phyloP scores from a whole-genome alignment of 2,797 vertebrate genomes.

The Siniperca obscura region DNA sequence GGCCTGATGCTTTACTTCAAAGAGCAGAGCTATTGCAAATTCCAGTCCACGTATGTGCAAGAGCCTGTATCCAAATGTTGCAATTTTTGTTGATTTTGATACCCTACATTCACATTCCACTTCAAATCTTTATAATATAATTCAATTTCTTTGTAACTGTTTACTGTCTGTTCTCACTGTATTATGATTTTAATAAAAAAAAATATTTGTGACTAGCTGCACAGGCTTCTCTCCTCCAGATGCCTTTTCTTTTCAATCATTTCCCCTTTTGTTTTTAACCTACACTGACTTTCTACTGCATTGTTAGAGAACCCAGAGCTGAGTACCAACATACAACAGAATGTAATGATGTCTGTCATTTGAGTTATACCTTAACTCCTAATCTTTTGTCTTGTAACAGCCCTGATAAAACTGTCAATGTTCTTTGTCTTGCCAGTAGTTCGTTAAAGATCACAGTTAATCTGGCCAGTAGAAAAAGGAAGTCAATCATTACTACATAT shows the following conservation, averaged over 20 bases:
- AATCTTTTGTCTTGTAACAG: constrained; percentile 16
- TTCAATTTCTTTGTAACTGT: too few relatives aligned
- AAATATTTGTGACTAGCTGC: not conserved
- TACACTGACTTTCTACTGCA: not conserved
- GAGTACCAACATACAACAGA: not conserved
- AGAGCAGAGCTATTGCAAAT: constrained; percentile 11
- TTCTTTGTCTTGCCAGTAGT: constrained; percentile 30
- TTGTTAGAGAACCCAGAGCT: not conserved
- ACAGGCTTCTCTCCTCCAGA: not conserved
- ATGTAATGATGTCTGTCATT: not conserved
- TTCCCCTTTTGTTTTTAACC: not conserved
- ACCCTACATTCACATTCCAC: not conserved
- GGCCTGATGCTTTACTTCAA: constrained; percentile 26
- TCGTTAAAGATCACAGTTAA: constrained; percentile 28
- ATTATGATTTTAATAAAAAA: not conserved
- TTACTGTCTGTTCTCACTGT: too few relatives aligned
- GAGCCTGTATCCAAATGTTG: not conserved
- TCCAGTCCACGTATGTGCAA: not conserved
- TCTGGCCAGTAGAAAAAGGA: constrained; percentile 42
- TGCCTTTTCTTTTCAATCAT: not conserved
- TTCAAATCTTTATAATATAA: not conserved
- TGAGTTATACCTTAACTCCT: not conserved
- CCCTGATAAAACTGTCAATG: constrained; percentile 11
- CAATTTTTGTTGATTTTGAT: not conserved
- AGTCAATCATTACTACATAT: constrained; percentile 12